Evolutionary conservation across 1,140 invertebrate genomes (phyloP), one percentile per base, ranked within the genome.

Genomic region (Ladona fulva): DNA sequence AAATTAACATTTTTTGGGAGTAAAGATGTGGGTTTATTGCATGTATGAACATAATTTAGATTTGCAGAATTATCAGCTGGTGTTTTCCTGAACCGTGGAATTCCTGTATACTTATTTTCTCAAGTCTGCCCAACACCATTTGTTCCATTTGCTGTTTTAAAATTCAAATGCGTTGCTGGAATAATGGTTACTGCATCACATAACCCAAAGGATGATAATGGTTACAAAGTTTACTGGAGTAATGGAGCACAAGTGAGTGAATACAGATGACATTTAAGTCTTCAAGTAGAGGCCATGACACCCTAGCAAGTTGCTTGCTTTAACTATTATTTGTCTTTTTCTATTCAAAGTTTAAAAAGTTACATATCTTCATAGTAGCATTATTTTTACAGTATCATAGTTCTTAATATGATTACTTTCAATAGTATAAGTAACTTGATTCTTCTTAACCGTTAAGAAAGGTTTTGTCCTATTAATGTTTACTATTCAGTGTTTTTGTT

Each of bases 141-240:
- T 83, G 92, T 99, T 73, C 92, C 97, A 0, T 99, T 93, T 86
- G 88, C 89, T 3, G 92, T 97, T 6, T 83, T 86, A 16, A 86
- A 90, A 79, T 91, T 90, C 42, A 89, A 90, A 29, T 92, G 91
- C 77, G 89, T 90, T 6, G 92, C 91, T 76, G 97, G 97, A 7
- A 89, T 99, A 10, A 97, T 99, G 95, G 90, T 99, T 0, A 99
- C 98, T 19, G 98, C 98, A 0, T 99, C 97, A 0, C 98, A 99
- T 82, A 99, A 99, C 88, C 98, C 97, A 0, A 99, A 98, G 86
- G 92, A 99, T 76, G 97, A 99, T 83, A 99, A 99, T 86, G 98
- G 98, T 6, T 99, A 99, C 84, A 99, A 99, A 88, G 95, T 98
- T 6, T 99, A 98, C 84, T 97, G 96, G 93, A 86, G 87, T 24